These are phyloP conservation scores for Lagocephalus sceleratus DNA, from an alignment of 2,797 vertebrate species.

Conservation along the genomic window DNA sequence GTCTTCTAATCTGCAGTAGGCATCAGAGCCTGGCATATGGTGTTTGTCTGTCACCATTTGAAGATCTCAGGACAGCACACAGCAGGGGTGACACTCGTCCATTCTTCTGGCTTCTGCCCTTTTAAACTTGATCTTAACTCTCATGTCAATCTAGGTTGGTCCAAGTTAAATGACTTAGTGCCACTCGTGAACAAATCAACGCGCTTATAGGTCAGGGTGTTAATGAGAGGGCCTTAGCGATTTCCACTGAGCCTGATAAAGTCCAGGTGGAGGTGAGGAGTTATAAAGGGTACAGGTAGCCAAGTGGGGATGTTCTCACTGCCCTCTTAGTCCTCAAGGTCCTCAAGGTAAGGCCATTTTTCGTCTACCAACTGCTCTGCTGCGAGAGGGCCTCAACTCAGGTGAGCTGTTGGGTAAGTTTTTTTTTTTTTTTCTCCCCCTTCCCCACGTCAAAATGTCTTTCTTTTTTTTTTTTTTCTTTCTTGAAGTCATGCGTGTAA, in stretches of 20 bases:
- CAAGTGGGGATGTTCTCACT: slow-evolving; percentile 63
- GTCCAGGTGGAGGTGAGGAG: slow-evolving; percentile 43
- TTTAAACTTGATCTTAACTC: slow-evolving; percentile 37
- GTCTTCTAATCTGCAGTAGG: slow-evolving; percentile 36
- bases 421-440: slow-evolving; percentile 24
- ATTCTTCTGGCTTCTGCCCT: slow-evolving; percentile 25
- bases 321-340: slow-evolving; percentile 32
- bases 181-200: slow-evolving; percentile 59
- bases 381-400: slow-evolving; percentile 45
- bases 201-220: slow-evolving; percentile 56
- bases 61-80: slow-evolving; percentile 44
- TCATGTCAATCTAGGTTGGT: slow-evolving; percentile 20
- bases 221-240: slow-evolving; percentile 54
- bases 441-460: slow-evolving; percentile 43
- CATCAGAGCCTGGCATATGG: slow-evolving; percentile 60
- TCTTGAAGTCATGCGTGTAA: slow-evolving; percentile 50
- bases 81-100: slow-evolving; percentile 37
- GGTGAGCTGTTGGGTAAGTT: slow-evolving; percentile 62
- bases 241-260: slow-evolving; percentile 59
- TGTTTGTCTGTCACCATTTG: slow-evolving; percentile 46
- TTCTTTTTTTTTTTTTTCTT: neutral
- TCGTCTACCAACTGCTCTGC: slow-evolving; percentile 54
- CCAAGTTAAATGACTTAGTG: slow-evolving; percentile 54
- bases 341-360: too few species aligned
- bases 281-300: slow-evolving; percentile 57